phyloP scores from a whole-genome alignment of 2,888 invertebrate species.

The Mythimna impura region DNA sequence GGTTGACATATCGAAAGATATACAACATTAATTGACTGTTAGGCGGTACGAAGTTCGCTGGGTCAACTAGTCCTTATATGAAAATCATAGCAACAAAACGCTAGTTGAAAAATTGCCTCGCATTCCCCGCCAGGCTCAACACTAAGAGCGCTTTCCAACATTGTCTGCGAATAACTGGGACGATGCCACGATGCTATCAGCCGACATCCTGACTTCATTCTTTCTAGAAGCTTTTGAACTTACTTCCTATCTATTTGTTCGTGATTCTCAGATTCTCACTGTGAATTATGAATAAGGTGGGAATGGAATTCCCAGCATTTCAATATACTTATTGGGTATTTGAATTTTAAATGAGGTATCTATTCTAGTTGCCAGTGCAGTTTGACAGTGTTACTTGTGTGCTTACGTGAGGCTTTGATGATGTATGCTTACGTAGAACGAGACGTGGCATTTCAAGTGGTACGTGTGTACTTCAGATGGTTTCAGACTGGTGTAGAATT shows the following conservation, averaged over 20 bases:
- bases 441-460: constrained; percentile 17
- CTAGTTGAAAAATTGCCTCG: neutral
- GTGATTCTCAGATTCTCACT: constrained; percentile 59
- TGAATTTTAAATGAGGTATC: constrained; percentile 77
- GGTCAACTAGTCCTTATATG: neutral
- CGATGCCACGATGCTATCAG: constrained; percentile 26
- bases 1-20: too few species aligned
- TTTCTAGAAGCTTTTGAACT: constrained; percentile 61
- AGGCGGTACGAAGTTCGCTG: too few species aligned
- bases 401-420: constrained; percentile 8
- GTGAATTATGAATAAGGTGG: constrained; percentile 58
- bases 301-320: constrained; percentile 70
- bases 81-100: constrained; percentile 18
- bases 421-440: constrained; percentile 28
- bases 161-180: constrained; percentile 38
- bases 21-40: too few species aligned
- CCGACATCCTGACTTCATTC: constrained; percentile 42
- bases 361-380: constrained; percentile 55
- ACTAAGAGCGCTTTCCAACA: constrained; percentile 13
- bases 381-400: constrained; percentile 47
- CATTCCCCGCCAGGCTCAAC: too few species aligned
- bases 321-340: constrained; percentile 74
- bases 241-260: constrained; percentile 64
- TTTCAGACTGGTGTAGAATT: neutral
- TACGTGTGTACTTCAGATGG: neutral